These are phyloP conservation scores for Yponomeuta sedellus DNA, from an alignment of 2,888 invertebrate species.

Conservation along the genomic window DNA sequence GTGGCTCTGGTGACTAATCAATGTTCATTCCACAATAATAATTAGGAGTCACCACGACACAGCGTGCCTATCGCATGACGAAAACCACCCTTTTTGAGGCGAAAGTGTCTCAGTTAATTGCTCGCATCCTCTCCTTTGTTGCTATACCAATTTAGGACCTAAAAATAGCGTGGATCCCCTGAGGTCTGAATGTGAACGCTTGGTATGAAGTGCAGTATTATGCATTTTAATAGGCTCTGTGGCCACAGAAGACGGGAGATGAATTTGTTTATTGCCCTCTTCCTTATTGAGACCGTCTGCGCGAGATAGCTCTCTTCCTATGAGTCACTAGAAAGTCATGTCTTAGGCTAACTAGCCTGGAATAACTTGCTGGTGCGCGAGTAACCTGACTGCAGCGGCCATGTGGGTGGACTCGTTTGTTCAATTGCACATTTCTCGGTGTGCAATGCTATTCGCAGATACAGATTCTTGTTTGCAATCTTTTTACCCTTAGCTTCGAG, in stretches of 20 bases:
- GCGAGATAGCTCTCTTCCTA: constrained; percentile 74
- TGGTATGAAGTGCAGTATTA: constrained; percentile 72
- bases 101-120: constrained; percentile 70
- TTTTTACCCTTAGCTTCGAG: neutral
- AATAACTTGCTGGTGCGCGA: constrained; percentile 44
- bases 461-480: constrained; percentile 9
- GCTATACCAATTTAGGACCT: constrained; percentile 67
- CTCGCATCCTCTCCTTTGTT: constrained; percentile 71
- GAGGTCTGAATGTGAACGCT: constrained; percentile 39
- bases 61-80: constrained; percentile 22
- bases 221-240: constrained; percentile 69
- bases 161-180: constrained; percentile 67
- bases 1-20: neutral
- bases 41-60: neutral
- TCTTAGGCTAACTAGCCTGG: constrained; percentile 64
- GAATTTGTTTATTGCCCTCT: constrained; percentile 76
- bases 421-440: constrained; percentile 20
- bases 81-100: constrained; percentile 40
- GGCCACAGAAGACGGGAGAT: constrained; percentile 72
- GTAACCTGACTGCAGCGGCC: constrained; percentile 34
- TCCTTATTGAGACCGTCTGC: constrained; percentile 76
- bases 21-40: constrained; percentile 5
- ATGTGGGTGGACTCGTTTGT: constrained; percentile 46
- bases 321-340: constrained; percentile 75
- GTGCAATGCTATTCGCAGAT: constrained; percentile 10